phyloP scores from a whole-genome alignment of 2,797 vertebrate species.

The Discoglossus pictus region DNA sequence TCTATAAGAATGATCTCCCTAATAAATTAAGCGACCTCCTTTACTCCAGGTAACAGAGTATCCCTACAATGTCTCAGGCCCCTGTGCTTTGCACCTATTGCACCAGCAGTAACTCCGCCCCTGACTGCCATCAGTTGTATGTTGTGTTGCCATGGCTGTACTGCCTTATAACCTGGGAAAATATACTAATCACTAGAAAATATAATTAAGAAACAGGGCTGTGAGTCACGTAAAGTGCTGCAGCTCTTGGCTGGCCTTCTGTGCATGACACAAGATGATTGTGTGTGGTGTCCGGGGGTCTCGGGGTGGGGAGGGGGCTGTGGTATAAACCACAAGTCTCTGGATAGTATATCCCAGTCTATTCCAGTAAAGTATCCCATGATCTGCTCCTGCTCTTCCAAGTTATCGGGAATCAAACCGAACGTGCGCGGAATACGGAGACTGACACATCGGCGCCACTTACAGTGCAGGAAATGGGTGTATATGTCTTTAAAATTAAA shows the following conservation, averaged over 20 bases:
- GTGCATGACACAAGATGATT: background rate
- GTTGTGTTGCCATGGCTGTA: too few species aligned
- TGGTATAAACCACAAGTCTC: conserved; percentile 20
- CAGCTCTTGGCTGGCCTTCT: background rate
- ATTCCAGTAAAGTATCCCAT: conserved; percentile 26
- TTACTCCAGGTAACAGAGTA: too few species aligned
- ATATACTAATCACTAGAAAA: conserved; percentile 24
- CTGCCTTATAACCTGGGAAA: too few species aligned
- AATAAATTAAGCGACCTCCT: too few species aligned
- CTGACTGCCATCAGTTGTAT: too few species aligned
- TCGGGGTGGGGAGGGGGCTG: background rate
- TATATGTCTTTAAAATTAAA: too few species aligned
- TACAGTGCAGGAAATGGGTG: too few species aligned
- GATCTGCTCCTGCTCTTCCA: conserved; percentile 3
- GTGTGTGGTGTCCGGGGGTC: background rate
- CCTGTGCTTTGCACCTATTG: too few species aligned
- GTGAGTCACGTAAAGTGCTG: background rate
- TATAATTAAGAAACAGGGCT: background rate
- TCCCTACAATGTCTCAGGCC: too few species aligned
- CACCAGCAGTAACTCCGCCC: too few species aligned
- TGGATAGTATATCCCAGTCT: background rate
- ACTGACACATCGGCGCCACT: conserved; percentile 1
- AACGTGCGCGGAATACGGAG: conserved; percentile 4
- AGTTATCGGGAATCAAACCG: conserved; percentile 27
- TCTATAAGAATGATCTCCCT: too few species aligned